Evolutionary conservation across 2,888 invertebrate species (phyloP), one percentile per base, ranked within the genome.

Genomic region (Oscheius myriophilus): DNA sequence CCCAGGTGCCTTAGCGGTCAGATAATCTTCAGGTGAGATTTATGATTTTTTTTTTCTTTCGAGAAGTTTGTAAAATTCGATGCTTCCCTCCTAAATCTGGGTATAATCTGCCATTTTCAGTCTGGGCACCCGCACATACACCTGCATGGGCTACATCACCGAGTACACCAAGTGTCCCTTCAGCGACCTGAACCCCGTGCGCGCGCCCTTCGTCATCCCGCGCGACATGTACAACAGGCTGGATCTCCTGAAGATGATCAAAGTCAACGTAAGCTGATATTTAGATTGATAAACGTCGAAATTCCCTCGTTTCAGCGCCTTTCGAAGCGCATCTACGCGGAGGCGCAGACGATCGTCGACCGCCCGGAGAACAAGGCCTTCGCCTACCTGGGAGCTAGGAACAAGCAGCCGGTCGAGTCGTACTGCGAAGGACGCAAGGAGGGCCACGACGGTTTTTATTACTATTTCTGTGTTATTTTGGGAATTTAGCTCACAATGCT

Each of bases 121-220:
- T 49, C 25, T 61, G 2, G 25, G 49, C 26, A n/a, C 33, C 18
- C 46, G 61, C 6, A 93, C 93, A 4, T 98, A 97, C 87, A 90
- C 91, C 73, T 98, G 97, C 87, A 91, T 90, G 73, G 95, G 95
- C 39, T 89, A 92, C 86, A 82, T 93, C 42, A 92, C 91, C 14
- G 95, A 94, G 86, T 97, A 95, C 94, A 92, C 93, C 0, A 93
- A 93, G 87, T 97, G 97, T 87, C 90, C 90, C 65, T 90, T 91
- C 81, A 87, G 91, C 4, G 90, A 91, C 0, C 91, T 91, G 80
- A 90, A 91, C 51, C 96, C 96, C 0, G 89, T 91, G 73, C 90
- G 95, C 69, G 89, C 85, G 7, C 88, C 91, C 9, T 93, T 95
- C 86, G 89, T 88, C 78, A 87, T 96, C 18, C 92, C 94, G 0